Conservation (phyloP, 2,113 vertebrate species). For the human region DNA sequence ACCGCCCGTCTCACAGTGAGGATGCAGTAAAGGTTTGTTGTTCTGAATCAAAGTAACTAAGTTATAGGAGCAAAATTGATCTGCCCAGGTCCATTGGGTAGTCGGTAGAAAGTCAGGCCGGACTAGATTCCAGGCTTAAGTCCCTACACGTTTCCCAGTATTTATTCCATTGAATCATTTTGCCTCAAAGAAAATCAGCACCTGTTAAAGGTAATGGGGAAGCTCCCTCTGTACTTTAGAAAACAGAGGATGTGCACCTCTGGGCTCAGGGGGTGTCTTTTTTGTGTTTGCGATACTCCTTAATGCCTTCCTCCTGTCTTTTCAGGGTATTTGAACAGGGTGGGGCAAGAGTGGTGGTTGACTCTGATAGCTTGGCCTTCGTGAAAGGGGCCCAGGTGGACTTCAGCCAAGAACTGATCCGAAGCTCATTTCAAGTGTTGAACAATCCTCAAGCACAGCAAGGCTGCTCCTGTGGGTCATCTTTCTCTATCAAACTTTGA, state of each 20-base stretch:
- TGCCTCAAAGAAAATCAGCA: not conserved
- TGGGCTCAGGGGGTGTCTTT: not conserved
- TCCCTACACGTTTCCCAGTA: not conserved
- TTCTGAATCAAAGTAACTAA: not conserved
- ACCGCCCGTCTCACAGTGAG: not conserved
- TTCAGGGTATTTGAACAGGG: slow-evolving; percentile 93
- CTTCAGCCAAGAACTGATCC: slow-evolving; percentile 95
- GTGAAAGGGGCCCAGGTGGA: slow-evolving; percentile 95
- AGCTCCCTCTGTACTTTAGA: not conserved
- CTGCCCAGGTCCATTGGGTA: not conserved
- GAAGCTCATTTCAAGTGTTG: slow-evolving; percentile 93
- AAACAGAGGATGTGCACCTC: not conserved
- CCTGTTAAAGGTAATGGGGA: not conserved
- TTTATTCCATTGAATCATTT: not conserved
- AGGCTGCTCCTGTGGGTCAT: slow-evolving; percentile 97
- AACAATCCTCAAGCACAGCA: slow-evolving; percentile 97
- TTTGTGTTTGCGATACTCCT: slow-evolving; percentile 27
- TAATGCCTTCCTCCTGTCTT: slow-evolving; percentile 62
- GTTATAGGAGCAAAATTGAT: not conserved
- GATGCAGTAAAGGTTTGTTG: not conserved
- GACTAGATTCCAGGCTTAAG: not conserved
- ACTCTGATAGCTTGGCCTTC: slow-evolving; percentile 93
- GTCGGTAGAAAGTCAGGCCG: not conserved
- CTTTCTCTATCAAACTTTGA: slow-evolving; percentile 96
- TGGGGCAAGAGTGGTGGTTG: slow-evolving; percentile 93